Evolutionary conservation across 1,140 invertebrate species (phyloP).

Genomic region (Mamestra configurata): DNA sequence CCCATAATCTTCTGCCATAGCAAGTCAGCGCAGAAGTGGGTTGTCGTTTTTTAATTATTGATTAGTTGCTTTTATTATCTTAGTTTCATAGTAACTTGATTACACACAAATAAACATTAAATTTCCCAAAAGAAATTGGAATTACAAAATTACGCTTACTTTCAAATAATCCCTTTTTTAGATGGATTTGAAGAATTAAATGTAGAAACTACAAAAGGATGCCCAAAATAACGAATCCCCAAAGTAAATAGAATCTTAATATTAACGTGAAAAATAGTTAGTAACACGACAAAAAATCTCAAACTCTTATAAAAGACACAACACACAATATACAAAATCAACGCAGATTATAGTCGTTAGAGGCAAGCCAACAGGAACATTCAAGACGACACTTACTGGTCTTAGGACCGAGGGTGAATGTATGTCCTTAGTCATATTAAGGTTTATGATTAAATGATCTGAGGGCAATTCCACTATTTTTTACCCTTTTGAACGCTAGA

Average conservation of each 20-base stretch:
- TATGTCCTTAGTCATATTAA: not conserved
- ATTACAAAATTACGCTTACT: no score
- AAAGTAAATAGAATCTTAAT: not conserved
- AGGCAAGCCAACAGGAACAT: constrained; percentile 63
- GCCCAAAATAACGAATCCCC: not conserved
- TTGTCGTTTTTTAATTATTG: no score
- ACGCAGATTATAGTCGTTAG: constrained; percentile 51
- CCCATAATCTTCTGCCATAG: no score
- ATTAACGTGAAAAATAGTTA: constrained; percentile 27
- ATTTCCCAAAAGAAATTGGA: no score
- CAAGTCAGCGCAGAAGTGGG: no score
- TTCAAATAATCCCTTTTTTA: no score
- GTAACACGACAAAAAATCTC: constrained; percentile 39
- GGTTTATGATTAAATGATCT: no score
- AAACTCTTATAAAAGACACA: constrained; percentile 7
- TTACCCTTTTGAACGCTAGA: no score
- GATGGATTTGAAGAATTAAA: not conserved
- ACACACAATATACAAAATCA: constrained; percentile 32
- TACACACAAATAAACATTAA: not conserved
- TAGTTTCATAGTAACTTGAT: not conserved
- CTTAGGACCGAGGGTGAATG: not conserved
- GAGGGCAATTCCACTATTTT: no score
- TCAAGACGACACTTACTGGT: constrained; percentile 29
- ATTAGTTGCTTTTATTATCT: no score
- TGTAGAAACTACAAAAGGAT: not conserved